Conservation (phyloP, 1,140 invertebrate species). For the Penaeus vannamei region DNA sequence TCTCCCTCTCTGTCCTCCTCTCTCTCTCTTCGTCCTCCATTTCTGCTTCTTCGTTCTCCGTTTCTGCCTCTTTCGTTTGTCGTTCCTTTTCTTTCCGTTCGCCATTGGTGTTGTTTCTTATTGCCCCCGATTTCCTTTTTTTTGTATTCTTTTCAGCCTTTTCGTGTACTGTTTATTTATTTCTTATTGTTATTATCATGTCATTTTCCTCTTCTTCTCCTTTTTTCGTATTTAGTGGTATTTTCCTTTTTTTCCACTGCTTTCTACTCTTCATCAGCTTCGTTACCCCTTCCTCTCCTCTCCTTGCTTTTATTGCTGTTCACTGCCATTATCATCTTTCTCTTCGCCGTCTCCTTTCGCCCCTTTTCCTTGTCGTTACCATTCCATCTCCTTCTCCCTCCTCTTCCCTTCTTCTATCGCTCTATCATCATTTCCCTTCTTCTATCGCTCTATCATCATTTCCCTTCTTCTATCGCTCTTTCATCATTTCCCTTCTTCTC, state of each 20-base stretch:
- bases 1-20: too few relatives aligned
- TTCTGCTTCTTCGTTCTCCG: background rate
- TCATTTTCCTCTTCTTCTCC: too few relatives aligned
- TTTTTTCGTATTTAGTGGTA: too few relatives aligned
- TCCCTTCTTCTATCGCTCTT: background rate
- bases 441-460: too few relatives aligned
- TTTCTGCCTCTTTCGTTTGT: background rate
- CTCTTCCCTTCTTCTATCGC: background rate
- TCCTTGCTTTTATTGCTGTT: background rate
- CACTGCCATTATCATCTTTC: background rate
- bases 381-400: background rate
- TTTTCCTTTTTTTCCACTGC: too few relatives aligned
- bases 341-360: background rate
- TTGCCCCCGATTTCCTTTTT: too few relatives aligned
- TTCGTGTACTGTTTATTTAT: too few relatives aligned
- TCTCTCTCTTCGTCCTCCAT: too few relatives aligned
- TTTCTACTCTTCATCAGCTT: background rate
- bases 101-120: background rate
- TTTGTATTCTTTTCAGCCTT: background rate
- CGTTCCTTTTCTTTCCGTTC: background rate
- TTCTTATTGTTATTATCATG: too few relatives aligned
- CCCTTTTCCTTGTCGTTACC: background rate
- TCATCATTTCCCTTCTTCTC: background rate
- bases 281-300: background rate
- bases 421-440: background rate